Base-by-base conservation (phyloP, 1,140 invertebrate genomes). In the Scaptomyza pallida region DNA sequence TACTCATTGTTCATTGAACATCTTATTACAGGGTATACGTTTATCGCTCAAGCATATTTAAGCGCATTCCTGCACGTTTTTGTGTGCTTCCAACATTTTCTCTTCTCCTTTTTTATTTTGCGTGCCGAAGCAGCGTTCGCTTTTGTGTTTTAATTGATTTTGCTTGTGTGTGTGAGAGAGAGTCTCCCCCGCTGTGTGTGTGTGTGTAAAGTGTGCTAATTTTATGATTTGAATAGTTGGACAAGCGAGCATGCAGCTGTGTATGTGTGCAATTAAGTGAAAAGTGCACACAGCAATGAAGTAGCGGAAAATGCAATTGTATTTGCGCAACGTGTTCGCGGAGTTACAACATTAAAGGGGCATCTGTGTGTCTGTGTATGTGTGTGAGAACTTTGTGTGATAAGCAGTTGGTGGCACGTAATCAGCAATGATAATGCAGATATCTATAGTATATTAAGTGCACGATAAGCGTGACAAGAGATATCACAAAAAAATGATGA, bases 141-240 rank as follows among this genome's bases (percentile, higher is more conserved):
- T 86, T 85, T 86, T 86, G 81, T 85, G 61, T 61, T 72, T 85
- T 85, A 85, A 85, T 85, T 85, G 80, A 85, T 85, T 85, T 81
- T 48, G 51, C 16, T 15, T 54, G 35, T 54, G 35, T 56, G 50
- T 40, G 52, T 45, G 17, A 44, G 72, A 48, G 50, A 30, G 40
- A 4, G 5, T 23, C 1, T 1, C 21, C 5, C 0, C 1, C 21
- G 3, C 1, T 35, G 37, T 10, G 21, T 26, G 35, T 17, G 17
- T 41, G 44, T 44, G 33, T 59, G 19, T 33, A 19, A 82, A 82
- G 78, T 82, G 78, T 64, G 78, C 78, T 81, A 81, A 81, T 81
- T 81, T 81, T 73, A 81, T 82, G 78, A 81, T 82, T 81, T 81
- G 63, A 82, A 81, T 81, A 55, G 65, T 55, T 63, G 50, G 19